These are phyloP conservation scores for Grapholita molesta DNA, from an alignment of 1,140 invertebrate genomes.

Conservation along the genomic window DNA sequence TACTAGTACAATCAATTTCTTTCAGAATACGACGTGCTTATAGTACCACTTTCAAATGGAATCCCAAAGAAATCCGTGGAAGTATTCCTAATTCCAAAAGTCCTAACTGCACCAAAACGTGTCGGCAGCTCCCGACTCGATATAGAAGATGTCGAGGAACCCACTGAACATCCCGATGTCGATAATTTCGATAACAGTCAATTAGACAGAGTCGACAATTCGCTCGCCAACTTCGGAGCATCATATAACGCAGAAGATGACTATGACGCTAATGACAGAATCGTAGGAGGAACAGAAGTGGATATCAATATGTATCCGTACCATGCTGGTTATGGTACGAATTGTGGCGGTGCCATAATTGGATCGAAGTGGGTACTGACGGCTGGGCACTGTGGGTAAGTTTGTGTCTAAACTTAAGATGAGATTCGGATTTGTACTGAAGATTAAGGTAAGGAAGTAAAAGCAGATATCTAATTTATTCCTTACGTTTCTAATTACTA, in stretches of 20 bases:
- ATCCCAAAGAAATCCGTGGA: constrained; percentile 21
- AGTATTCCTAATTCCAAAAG: constrained; percentile 10
- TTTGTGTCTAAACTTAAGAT: not conserved
- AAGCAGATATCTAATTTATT: too few relatives aligned
- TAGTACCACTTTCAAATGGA: constrained; percentile 44
- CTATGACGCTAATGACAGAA: constrained; percentile 42
- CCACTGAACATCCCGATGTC: constrained; percentile 42
- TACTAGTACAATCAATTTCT: constrained; percentile 16
- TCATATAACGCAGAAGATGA: not conserved
- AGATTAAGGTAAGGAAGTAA: too few relatives aligned
- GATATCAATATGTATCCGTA: constrained; percentile 67
- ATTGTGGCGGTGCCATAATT: constrained; percentile 66
- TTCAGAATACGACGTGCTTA: constrained; percentile 49
- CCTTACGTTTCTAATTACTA: too few relatives aligned
- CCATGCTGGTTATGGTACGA: constrained; percentile 58
- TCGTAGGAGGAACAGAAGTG: constrained; percentile 56
- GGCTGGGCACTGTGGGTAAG: constrained; percentile 67
- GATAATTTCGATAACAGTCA: constrained; percentile 48
- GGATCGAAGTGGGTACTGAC: constrained; percentile 57
- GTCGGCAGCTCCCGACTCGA: constrained; percentile 34
- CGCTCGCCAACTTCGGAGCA: not conserved
- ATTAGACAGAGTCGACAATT: constrained; percentile 25
- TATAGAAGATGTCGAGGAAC: constrained; percentile 49
- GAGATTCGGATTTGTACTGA: too few relatives aligned
- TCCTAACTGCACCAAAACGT: not conserved